A percentile compares a stretch with the other conserved stretches of the same genome.
phyloP scores from a whole-genome alignment of 1,140 invertebrate species.

The Dufourea novaeangliae region DNA sequence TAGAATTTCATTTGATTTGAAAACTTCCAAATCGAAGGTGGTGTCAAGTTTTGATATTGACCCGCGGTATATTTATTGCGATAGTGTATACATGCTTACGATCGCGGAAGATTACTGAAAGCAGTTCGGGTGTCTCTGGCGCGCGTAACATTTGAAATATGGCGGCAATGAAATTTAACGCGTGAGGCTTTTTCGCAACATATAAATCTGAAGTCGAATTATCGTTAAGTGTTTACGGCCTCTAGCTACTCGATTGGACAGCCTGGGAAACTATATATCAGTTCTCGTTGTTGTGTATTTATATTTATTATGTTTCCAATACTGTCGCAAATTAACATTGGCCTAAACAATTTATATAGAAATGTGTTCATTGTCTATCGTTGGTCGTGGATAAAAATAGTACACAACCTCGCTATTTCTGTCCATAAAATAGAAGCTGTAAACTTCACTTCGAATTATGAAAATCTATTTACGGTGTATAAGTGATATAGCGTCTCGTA shows the following conservation, averaged over 20 bases:
- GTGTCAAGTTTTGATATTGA: too few relatives aligned
- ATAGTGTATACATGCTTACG: neutral
- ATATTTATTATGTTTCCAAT: too few relatives aligned
- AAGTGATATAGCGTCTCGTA: too few relatives aligned
- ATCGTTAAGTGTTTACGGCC: neutral
- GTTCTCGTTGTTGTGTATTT: too few relatives aligned
- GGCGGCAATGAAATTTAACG: neutral
- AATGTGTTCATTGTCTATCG: too few relatives aligned
- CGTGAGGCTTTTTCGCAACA: neutral
- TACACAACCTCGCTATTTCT: neutral
- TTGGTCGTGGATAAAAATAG: too few relatives aligned
- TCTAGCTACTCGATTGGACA: too few relatives aligned
- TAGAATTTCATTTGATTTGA: too few relatives aligned
- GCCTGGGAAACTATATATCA: too few relatives aligned
- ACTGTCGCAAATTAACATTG: too few relatives aligned
- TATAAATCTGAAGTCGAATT: neutral
- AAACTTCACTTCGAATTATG: neutral
- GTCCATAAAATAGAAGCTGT: neutral
- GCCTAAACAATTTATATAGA: too few relatives aligned
- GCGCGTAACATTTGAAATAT: slow-evolving; percentile 13
- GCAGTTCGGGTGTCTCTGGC: neutral
- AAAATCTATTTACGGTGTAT: neutral
- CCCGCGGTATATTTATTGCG: neutral
- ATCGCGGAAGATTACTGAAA: neutral
- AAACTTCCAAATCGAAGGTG: too few relatives aligned